Evolutionary conservation across 2,113 vertebrate genomes (phyloP), one percentile per base, ranked within the genome.

Genomic region (Rhagologus leucostigma): DNA sequence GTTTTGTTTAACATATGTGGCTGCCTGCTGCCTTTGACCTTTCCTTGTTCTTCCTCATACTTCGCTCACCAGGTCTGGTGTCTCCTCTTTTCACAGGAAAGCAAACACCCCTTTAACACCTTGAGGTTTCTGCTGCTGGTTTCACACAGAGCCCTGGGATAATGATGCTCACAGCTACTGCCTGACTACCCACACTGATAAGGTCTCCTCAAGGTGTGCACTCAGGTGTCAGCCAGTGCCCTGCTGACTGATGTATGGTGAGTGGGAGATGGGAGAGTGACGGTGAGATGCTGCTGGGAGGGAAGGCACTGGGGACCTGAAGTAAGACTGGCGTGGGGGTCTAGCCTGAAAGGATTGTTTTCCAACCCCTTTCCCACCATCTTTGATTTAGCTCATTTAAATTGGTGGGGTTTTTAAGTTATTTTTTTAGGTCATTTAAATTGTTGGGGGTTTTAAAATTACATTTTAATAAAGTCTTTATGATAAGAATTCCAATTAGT

Each of bases 111-210:
- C 4, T 79, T 47, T 71, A 52, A 37, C 0, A 1, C 26, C 42
- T 41, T 1, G 1, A 60, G 49, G n/a, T n/a, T 89, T 39, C 41
- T 63, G 0, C 63, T 63, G 42, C 62, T 79, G 65, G 15, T 82
- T 76, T 82, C n/a, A 9, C 27, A 19, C 22, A 41, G 85, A n/a
- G 11, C 17, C 2, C 0, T 4, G 6, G 14, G 26, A 62, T 1
- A 44, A 15, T 55, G 53, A 35, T 64, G 41, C 47, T 87, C 47
- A 19, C 30, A 69, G 62, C 30, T 84, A 55, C 84, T 89, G 33
- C 53, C 16, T 1, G 8, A 8, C 68, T 65, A 12, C 35, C 33
- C 62, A 56, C 23, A 19, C 27, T 52, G 22, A 27, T 68, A 11
- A 56, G 22, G 10, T 60, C 55, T 47, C 24, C 41, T 60, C 27